Evolutionary conservation across 2,797 vertebrate genomes (phyloP).

Genomic region (Silurus aristotelis): DNA sequence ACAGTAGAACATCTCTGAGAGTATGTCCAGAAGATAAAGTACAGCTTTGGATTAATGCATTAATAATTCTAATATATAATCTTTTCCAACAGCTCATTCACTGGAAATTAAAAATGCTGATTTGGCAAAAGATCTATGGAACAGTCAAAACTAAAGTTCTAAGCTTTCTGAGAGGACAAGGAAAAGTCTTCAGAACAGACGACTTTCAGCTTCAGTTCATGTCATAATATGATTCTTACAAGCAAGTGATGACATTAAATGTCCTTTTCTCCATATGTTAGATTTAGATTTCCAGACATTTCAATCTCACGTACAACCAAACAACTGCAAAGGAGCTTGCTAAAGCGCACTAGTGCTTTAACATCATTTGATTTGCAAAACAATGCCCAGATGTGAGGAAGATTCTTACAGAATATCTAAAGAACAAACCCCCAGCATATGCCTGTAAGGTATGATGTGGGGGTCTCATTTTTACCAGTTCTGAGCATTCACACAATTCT

Average conservation of each 20-base stretch:
- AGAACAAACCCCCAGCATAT: conserved; percentile 46
- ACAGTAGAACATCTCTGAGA: neutral
- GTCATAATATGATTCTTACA: neutral
- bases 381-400: neutral
- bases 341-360: neutral
- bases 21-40: neutral
- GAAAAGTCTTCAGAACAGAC: neutral
- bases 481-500: conserved; percentile 49
- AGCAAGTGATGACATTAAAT: neutral
- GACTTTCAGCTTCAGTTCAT: neutral
- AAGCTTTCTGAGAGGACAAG: neutral
- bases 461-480: conserved; percentile 50
- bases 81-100: neutral
- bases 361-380: neutral
- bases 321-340: neutral
- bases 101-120: neutral
- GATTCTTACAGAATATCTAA: neutral
- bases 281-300: neutral
- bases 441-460: conserved; percentile 49
- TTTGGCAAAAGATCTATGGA: neutral
- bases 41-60: neutral
- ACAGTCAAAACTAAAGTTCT: neutral
- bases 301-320: neutral
- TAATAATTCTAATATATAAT: neutral
- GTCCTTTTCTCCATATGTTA: no score